phyloP scores from a whole-genome alignment of 2,888 invertebrate genomes.

The Branchellion lobata region DNA sequence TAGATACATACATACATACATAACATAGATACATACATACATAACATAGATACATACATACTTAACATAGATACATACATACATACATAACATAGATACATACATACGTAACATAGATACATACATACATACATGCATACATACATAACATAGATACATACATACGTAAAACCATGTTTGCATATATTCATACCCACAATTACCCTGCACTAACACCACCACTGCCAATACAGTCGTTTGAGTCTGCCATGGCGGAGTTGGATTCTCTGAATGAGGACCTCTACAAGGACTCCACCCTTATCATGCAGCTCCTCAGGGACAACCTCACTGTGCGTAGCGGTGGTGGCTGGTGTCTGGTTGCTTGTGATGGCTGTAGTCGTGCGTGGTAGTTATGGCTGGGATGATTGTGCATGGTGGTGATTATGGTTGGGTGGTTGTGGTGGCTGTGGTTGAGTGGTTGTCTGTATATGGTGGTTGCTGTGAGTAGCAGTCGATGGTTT shows the following conservation, averaged over 20 bases:
- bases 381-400: no score
- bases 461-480: no score
- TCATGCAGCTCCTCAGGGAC: constrained; percentile 91
- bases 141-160: no score
- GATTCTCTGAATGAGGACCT: constrained; percentile 99
- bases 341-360: not conserved
- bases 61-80: no score
- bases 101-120: no score
- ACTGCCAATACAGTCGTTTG: constrained; percentile 92
- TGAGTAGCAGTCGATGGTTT: no score
- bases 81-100: no score
- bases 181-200: not conserved
- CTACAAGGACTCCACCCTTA: constrained; percentile 99
- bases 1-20: not conserved
- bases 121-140: no score
- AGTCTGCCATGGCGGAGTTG: constrained; percentile 99
- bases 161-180: not conserved
- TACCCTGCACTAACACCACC: not conserved
- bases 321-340: constrained; percentile 62
- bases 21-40: not conserved
- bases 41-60: not conserved
- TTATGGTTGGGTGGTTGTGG: not conserved
- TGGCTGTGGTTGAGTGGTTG: not conserved
- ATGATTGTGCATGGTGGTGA: no score
- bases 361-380: no score